phyloP scores from a whole-genome alignment of 1,140 invertebrate genomes.

The Elymnias hypermnestra region DNA sequence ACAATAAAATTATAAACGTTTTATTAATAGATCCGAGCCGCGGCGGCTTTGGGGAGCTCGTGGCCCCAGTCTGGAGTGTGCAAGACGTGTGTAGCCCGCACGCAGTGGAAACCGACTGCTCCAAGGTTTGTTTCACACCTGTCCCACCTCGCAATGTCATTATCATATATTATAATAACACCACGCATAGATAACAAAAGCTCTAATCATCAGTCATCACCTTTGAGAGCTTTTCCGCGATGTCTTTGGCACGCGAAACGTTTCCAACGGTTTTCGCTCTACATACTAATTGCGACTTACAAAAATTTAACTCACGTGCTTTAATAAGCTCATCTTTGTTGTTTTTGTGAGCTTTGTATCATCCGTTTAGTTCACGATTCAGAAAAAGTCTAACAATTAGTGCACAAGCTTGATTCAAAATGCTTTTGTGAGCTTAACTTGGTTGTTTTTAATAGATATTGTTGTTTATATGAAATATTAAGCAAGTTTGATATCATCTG shows the following conservation, averaged over 20 bases:
- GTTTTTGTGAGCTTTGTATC: too few species aligned
- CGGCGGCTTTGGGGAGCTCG: constrained; percentile 21
- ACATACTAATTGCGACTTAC: constrained; percentile 7
- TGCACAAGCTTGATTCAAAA: too few species aligned
- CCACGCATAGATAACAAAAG: constrained; percentile 43
- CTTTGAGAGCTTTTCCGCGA: constrained; percentile 18
- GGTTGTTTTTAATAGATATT: too few species aligned
- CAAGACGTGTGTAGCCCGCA: constrained; percentile 56
- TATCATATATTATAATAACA: constrained; percentile 63
- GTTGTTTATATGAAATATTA: too few species aligned
- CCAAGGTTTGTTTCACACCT: constrained; percentile 55
- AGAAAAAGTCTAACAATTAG: too few species aligned
- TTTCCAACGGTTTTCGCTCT: background rate
- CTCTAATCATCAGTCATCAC: constrained; percentile 34
- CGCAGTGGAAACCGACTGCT: constrained; percentile 45
- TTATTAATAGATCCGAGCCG: constrained; percentile 50
- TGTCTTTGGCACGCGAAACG: constrained; percentile 19
- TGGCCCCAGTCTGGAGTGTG: constrained; percentile 46
- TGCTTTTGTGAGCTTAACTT: too few species aligned
- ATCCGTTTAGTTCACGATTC: too few species aligned
- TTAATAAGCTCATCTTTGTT: too few species aligned
- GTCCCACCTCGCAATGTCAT: constrained; percentile 66
- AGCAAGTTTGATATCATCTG: too few species aligned
- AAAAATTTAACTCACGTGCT: constrained; percentile 7
- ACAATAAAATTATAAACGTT: constrained; percentile 73